phyloP scores from a whole-genome alignment of 1,140 invertebrate species.

The Lerema accius region DNA sequence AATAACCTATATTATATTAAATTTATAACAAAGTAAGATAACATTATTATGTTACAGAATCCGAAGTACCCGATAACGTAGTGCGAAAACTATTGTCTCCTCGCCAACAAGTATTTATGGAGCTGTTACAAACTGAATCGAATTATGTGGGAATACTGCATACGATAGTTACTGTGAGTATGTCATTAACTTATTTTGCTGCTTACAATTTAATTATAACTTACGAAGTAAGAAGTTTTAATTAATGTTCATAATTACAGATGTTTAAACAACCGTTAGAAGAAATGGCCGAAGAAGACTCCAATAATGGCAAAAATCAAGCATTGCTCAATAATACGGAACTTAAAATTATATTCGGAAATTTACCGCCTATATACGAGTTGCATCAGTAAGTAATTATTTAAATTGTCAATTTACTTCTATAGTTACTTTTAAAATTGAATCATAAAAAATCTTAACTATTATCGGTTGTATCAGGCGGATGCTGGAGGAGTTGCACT shows the following conservation, averaged over 20 bases:
- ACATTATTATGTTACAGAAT: no score
- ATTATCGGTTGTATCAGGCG: no score
- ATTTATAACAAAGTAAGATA: no score
- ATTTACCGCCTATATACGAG: constrained; percentile 96
- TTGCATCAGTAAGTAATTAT: constrained; percentile 87
- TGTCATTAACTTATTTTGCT: constrained; percentile 3
- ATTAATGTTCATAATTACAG: constrained; percentile 79
- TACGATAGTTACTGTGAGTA: constrained; percentile 87
- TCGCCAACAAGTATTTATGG: constrained; percentile 94
- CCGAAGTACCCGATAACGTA: constrained; percentile 84
- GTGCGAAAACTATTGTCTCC: constrained; percentile 88
- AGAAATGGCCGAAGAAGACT: constrained; percentile 87
- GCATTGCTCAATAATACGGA: constrained; percentile 95
- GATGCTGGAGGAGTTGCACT: constrained; percentile 91
- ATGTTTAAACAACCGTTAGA: constrained; percentile 97
- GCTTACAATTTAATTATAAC: no score
- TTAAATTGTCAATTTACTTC: no score
- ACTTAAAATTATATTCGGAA: constrained; percentile 97
- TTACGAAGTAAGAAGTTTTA: no score
- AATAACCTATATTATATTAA: no score
- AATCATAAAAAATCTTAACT: no score
- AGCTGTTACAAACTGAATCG: constrained; percentile 97
- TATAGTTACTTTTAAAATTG: background rate
- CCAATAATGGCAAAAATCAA: constrained; percentile 79
- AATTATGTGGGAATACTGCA: constrained; percentile 98